phyloP scores from a whole-genome alignment of 64 coral and sea anemone genomes.

The Acropora tenuis region DNA sequence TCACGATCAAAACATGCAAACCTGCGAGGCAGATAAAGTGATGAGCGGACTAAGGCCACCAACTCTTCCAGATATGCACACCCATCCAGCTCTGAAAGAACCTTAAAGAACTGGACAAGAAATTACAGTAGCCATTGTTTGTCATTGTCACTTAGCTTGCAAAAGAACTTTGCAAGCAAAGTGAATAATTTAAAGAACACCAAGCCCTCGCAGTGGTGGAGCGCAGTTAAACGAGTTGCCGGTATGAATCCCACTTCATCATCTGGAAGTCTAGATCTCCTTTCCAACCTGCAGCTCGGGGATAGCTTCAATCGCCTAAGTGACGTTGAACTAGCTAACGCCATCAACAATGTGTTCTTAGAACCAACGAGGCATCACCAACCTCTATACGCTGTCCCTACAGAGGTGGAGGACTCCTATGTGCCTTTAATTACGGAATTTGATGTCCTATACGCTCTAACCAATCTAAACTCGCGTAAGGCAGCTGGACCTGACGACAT shows the following conservation, averaged over 20 bases:
- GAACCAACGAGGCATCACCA: no score
- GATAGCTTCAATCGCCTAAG: no score
- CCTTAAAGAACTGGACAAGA: constrained; percentile 20
- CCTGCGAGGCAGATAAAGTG: constrained; percentile 19
- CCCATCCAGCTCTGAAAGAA: background rate
- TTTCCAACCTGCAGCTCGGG: background rate
- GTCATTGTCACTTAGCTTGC: constrained; percentile 48
- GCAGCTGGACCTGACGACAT: no score
- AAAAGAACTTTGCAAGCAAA: background rate
- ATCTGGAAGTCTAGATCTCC: background rate
- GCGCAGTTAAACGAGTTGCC: background rate
- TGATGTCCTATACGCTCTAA: no score
- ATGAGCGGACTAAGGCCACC: background rate
- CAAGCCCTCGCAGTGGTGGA: no score
- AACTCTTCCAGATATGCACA: background rate
- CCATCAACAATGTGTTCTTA: no score
- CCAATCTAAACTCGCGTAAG: no score
- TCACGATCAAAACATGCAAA: background rate
- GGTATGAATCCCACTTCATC: constrained; percentile 4
- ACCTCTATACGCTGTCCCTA: no score
- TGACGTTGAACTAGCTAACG: no score
- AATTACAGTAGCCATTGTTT: constrained; percentile 35
- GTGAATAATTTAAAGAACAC: no score
- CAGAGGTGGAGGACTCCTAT: no score
- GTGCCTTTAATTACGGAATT: no score